Percentiles rank a stretch among this genome's conserved stretches.
Evolutionary conservation across 2,113 vertebrate genomes (phyloP).

Genomic region (Lagenorhynchus albirostris): DNA sequence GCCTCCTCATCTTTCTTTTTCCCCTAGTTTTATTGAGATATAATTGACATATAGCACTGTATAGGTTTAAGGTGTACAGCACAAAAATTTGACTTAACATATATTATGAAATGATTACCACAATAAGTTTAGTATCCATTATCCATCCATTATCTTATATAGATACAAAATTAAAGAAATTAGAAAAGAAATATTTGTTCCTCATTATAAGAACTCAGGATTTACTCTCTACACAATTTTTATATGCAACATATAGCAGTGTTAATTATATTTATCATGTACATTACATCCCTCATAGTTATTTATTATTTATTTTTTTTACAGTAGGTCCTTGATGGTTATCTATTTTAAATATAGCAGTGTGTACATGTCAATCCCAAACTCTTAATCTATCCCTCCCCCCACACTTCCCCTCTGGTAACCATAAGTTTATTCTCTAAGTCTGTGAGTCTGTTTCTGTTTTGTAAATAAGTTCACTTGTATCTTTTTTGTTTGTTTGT

Average conservation of each 20-base stretch:
- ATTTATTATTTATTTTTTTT: not conserved
- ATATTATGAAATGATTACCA: not conserved
- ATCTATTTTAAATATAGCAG: not conserved
- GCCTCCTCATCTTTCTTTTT: accelerated
- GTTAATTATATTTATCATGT: not conserved
- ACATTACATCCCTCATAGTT: not conserved
- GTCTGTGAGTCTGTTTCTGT: not conserved
- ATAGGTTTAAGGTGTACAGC: not conserved
- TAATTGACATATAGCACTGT: not conserved
- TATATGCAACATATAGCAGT: not conserved
- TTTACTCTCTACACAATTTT: not conserved
- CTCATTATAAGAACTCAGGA: not conserved
- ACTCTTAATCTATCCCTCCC: not conserved
- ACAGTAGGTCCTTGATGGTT: not conserved
- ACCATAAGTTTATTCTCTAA: not conserved
- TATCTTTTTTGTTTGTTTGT: not conserved
- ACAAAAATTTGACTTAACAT: accelerated
- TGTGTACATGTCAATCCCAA: not conserved
- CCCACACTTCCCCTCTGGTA: not conserved
- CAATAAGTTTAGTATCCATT: not conserved
- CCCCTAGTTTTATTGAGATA: not conserved
- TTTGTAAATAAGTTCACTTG: not conserved
- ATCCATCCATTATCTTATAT: not conserved
- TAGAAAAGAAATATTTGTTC: not conserved
- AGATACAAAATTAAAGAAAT: not conserved